Conservation (phyloP, 2,797 vertebrate genomes). For the Mycteria americana region DNA sequence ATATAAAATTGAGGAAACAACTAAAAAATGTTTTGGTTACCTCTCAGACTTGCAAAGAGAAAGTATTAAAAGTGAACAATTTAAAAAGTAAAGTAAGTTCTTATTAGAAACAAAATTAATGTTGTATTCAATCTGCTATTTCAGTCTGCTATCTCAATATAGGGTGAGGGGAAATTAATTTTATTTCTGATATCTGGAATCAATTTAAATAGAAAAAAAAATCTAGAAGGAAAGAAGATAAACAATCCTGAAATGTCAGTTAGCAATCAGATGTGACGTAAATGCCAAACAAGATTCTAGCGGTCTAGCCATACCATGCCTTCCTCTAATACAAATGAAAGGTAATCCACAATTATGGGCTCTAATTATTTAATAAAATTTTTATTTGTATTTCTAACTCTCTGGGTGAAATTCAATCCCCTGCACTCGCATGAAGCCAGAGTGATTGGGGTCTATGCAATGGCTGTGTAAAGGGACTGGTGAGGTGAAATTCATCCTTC, state of each 20-base stretch:
- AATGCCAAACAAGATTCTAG: not conserved
- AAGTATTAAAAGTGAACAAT: constrained; percentile 64
- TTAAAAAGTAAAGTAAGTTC: constrained; percentile 60
- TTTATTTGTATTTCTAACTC: constrained; percentile 54
- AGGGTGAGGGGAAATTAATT: constrained; percentile 49
- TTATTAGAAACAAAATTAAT: constrained; percentile 69
- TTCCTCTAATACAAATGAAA: constrained; percentile 32
- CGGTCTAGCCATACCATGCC: not conserved
- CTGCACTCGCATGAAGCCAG: not conserved
- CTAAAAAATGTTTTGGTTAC: constrained; percentile 72
- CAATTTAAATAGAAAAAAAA: constrained; percentile 9
- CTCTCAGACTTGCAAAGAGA: constrained; percentile 38
- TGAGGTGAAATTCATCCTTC: constrained; percentile 38
- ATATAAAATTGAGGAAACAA: constrained; percentile 74
- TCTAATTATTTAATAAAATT: constrained; percentile 55
- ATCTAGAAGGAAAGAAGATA: constrained; percentile 7
- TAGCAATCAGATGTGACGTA: constrained; percentile 23
- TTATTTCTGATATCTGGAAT: constrained; percentile 49
- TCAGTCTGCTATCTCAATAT: constrained; percentile 4
- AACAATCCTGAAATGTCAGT: not conserved
- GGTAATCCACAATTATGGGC: constrained; percentile 1
- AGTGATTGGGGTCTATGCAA: not conserved
- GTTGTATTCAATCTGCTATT: constrained; percentile 38
- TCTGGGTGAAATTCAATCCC: constrained; percentile 39
- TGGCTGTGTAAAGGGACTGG: not conserved